Base-by-base conservation (phyloP, 1,140 invertebrate genomes). In the Philopotamus ludificatus region DNA sequence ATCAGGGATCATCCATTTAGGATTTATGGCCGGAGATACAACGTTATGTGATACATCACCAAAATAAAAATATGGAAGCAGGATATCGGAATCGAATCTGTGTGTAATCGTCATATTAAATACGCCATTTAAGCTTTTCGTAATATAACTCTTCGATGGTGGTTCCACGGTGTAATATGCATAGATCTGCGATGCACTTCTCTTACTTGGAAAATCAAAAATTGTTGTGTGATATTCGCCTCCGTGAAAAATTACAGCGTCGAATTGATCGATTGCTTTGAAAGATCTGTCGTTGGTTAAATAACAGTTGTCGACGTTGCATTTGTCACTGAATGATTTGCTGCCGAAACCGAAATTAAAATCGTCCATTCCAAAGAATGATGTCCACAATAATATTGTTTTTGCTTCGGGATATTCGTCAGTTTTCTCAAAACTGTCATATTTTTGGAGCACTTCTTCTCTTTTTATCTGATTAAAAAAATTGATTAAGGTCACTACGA, bases 91-190 rank as follows among this genome's bases (percentile, higher is more conserved):
- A 67, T 88, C 85, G 10, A 82, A 74, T 64, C 84, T 78, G 70
- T 87, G 88, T 1, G 83, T 84, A 74, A 82, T 80, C 15, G 86
- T 88, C 80, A 83, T 82, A 70, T 89, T 88, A 66, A 87, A 84
- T 53, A 74, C 75, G 42, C 67, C 28, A 21, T 77, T 75, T 55
- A 75, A 76, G 41, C 63, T 15, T 18, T 57, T 16, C 51, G 73
- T 75, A 1, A 77, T 63, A 16, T 73, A 74, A 62, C 71, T 75
- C 44, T 75, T 76, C 51, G 72, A 72, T 10, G 76, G 71, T 1
- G 76, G 77, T 59, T 76, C 73, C 9, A 74, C 76, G 0, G 76
- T 72, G 3, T 73, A 73, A 62, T 76, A 78, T 1, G 68, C 74
- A 67, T 73, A 79, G 63, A 74, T 74, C 53, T 79, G 78, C 18